Evolutionary conservation across 2,888 invertebrate species (phyloP), one percentile per base, ranked within the genome.

Genomic region (Clivina fossor): DNA sequence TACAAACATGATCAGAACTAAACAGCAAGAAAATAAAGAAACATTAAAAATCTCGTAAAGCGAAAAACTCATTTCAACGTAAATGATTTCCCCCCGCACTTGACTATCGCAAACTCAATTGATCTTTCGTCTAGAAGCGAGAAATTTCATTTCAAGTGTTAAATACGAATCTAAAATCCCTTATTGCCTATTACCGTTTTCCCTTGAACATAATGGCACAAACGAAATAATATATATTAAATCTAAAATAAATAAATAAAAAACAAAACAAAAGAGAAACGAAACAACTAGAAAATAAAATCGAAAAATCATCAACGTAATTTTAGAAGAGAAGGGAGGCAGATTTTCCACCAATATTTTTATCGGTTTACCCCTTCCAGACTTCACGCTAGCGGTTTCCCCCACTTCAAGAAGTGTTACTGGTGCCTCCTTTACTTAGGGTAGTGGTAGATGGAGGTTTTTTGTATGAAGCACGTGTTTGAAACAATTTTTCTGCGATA

Each of bases 281-380:
- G 24, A 47, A 47, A 47, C n/a, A n/a, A n/a, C n/a, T 33, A 19
- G 47, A 49, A 47, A 49, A 49, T 49, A 49, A 40, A 49, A 49
- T 49, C 38, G 40, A 49, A 20, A 49, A 49, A 49, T 49, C 49
- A 49, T 49, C 40, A 40, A 49, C 38, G 49, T 49, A 49, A 49
- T 49, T 38, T 40, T n/a, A n/a, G n/a, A 49, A 49, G 24, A 33
- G 49, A 5, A 13, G 24, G 49, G 11, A 4, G 28, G 24, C 7
- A 40, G 24, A 16, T 15, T 37, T 11, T 9, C 24, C 8, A 19
- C 11, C 32, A 13, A 16, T n/a, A n/a, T 13, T 44, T 11, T 28
- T n/a, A 4, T 4, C 26, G 26, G 26, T 9, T 4, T 4, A 9
- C 30, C 18, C 13, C 41, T 41, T 24, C 28, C 43, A n/a, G 46